Evolutionary conservation across 2,113 vertebrate species (phyloP).

Genomic region (Anhinga anhinga): DNA sequence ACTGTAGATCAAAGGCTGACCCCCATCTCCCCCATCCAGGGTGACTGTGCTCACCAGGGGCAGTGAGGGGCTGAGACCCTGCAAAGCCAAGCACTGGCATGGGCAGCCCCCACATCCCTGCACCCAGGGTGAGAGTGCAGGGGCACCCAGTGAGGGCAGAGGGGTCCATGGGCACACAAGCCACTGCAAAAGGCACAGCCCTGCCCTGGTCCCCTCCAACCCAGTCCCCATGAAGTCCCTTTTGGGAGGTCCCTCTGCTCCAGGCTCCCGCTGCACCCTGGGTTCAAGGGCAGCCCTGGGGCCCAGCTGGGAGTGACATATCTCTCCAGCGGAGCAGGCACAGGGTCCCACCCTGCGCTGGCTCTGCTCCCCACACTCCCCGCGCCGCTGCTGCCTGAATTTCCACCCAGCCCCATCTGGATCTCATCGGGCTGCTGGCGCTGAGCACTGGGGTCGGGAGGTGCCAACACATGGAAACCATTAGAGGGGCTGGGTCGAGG

Average conservation of each 20-base stretch:
- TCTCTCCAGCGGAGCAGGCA: too few species aligned
- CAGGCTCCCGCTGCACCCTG: too few species aligned
- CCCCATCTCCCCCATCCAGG: not conserved
- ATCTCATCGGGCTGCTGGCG: not conserved
- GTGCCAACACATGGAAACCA: constrained; percentile 52
- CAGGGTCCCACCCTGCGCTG: too few species aligned
- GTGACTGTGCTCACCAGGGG: not conserved
- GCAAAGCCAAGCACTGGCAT: not conserved
- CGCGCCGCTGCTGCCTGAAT: rapidly evolving
- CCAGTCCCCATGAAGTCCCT: not conserved
- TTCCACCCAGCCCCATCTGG: constrained; percentile 51
- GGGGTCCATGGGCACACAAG: not conserved
- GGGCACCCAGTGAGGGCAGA: not conserved
- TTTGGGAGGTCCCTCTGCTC: not conserved
- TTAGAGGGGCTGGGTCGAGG: not conserved
- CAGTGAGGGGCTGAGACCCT: not conserved
- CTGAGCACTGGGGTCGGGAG: not conserved
- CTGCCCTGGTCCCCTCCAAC: not conserved
- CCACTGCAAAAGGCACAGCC: not conserved
- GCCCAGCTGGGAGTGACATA: too few species aligned
- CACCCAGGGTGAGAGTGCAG: rapidly evolving
- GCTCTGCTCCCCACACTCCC: not conserved
- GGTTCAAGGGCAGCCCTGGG: too few species aligned
- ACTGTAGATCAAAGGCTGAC: not conserved
- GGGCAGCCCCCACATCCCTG: not conserved